Conservation (phyloP, 2,113 vertebrate genomes). For the Dolichallabes microphthalmus region DNA sequence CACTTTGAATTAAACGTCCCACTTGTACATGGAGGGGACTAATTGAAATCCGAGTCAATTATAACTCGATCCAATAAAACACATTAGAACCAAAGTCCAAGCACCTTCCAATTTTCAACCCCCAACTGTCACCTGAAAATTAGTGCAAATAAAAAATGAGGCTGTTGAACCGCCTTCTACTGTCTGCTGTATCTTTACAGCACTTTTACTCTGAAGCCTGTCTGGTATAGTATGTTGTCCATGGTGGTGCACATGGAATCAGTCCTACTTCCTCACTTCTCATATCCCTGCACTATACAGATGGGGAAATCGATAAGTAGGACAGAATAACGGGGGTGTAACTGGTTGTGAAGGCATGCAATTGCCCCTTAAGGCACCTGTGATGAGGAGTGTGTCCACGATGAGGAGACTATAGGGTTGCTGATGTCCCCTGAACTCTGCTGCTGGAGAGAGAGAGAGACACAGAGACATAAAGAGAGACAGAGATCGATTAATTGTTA, state of each 20-base stretch:
- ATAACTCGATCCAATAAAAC: background rate
- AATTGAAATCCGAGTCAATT: background rate
- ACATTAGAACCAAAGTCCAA: background rate
- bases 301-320: constrained; percentile 15
- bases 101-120: background rate
- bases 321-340: constrained; percentile 46
- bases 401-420: constrained; percentile 83
- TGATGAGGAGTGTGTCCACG: constrained; percentile 94
- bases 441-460: background rate
- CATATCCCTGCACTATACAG: background rate
- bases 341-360: constrained; percentile 9
- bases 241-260: background rate
- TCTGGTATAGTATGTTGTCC: background rate
- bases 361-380: constrained; percentile 74
- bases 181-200: background rate
- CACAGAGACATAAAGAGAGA: constrained; percentile 13
- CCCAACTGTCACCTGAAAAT: background rate
- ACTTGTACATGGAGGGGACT: too few relatives aligned
- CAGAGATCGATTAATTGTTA: background rate
- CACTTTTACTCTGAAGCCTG: background rate
- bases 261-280: background rate
- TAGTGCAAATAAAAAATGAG: background rate
- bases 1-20: too few relatives aligned
- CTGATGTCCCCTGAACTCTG: constrained; percentile 91
- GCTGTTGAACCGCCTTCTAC: background rate